phyloP scores from a whole-genome alignment of 2,888 invertebrate species.

The Pegoplata infirma region DNA sequence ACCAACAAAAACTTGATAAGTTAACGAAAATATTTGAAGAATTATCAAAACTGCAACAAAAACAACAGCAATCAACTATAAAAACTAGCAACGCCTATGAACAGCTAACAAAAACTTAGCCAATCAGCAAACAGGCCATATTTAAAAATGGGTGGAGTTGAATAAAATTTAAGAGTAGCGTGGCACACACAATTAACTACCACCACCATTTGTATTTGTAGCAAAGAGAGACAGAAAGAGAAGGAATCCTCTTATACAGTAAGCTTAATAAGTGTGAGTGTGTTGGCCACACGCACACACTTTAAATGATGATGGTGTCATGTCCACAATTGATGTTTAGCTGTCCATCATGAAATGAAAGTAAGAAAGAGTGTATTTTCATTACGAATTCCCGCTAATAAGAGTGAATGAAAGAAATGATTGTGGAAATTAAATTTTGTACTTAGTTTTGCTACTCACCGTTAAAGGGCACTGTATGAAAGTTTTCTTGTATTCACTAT shows the following conservation, averaged over 20 bases:
- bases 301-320: constrained; percentile 44
- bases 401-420: constrained; percentile 38
- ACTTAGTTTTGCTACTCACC: constrained; percentile 66
- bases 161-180: constrained; percentile 41
- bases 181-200: neutral
- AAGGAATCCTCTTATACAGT: too few species aligned
- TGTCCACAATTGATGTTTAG: constrained; percentile 51
- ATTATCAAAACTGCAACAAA: constrained; percentile 28
- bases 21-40: constrained; percentile 21
- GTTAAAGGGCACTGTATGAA: constrained; percentile 63
- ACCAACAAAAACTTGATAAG: constrained; percentile 55
- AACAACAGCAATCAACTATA: constrained; percentile 10
- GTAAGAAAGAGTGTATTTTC: constrained; percentile 52
- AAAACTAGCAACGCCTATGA: constrained; percentile 66
- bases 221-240: neutral
- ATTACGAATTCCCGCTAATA: neutral
- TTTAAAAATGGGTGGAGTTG: constrained; percentile 72
- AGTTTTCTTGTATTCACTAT: neutral
- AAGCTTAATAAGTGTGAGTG: too few species aligned
- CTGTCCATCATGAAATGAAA: constrained; percentile 58
- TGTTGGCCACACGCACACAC: constrained; percentile 15
- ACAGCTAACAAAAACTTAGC: constrained; percentile 47
- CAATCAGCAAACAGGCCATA: constrained; percentile 73
- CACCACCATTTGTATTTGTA: neutral
- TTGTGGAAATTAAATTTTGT: constrained; percentile 9